Percentiles rank a stretch among this genome's conserved stretches.
Evolutionary conservation across 2,797 vertebrate species (phyloP).

Genomic region (Mus minutoides): DNA sequence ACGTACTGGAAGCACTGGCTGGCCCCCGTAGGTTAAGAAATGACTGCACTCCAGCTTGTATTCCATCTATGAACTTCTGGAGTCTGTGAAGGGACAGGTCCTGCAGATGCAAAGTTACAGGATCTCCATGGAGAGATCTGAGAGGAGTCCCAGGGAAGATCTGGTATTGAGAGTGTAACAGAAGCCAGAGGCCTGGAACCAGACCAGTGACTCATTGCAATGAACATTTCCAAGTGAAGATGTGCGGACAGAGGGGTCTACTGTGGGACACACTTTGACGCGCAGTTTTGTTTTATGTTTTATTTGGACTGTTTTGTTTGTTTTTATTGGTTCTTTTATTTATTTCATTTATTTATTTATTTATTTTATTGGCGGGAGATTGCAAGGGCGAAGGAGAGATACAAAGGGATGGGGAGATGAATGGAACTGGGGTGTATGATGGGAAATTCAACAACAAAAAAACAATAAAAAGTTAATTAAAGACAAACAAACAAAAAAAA

Average conservation of each 20-base stretch:
- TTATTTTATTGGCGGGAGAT: not conserved
- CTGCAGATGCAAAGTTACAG: not conserved
- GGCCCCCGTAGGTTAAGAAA: not conserved
- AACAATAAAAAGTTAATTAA: not conserved
- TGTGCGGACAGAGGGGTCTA: not conserved
- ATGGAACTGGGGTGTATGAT: not conserved
- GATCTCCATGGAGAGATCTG: not conserved
- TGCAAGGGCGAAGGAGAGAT: not conserved
- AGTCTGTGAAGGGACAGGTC: not conserved
- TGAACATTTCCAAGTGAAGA: not conserved
- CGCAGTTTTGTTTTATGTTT: not conserved
- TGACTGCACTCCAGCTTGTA: not conserved
- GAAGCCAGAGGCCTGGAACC: not conserved
- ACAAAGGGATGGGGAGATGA: not conserved
- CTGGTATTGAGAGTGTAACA: not conserved
- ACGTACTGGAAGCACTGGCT: not conserved
- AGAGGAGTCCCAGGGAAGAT: not conserved
- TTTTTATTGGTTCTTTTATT: not conserved
- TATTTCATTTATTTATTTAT: not conserved
- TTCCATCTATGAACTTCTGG: not conserved
- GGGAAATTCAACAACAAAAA: not conserved
- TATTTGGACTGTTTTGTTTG: not conserved
- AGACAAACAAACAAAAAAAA: not conserved
- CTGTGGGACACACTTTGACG: not conserved
- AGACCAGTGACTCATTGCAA: not conserved